Evolutionary conservation across 2,888 invertebrate genomes (phyloP).

Genomic region (Leistus spinibarbis): DNA sequence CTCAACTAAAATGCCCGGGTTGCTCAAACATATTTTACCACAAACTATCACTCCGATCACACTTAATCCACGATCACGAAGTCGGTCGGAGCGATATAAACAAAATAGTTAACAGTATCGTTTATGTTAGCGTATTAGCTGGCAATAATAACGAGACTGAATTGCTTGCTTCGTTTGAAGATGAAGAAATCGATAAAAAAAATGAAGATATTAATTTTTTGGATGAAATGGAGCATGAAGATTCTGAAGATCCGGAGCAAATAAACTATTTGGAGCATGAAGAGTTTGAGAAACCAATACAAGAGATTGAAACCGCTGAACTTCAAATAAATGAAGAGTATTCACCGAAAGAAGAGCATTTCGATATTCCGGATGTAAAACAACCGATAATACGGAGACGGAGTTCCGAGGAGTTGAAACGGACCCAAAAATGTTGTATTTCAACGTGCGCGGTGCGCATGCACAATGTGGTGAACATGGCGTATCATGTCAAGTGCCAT

Average conservation of each 20-base stretch:
- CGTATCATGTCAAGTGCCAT: constrained; percentile 71
- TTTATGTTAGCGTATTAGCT: constrained; percentile 46
- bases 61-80: constrained; percentile 72
- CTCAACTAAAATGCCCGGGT: constrained; percentile 69
- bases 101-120: constrained; percentile 63
- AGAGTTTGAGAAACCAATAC: constrained; percentile 5
- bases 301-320: constrained; percentile 41
- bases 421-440: constrained; percentile 59
- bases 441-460: constrained; percentile 64
- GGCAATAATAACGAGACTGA: constrained; percentile 53
- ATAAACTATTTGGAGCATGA: constrained; percentile 3
- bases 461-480: constrained; percentile 63
- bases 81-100: constrained; percentile 67
- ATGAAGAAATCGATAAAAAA: constrained; percentile 52
- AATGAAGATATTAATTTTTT: constrained; percentile 43
- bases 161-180: constrained; percentile 51
- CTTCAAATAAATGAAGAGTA: constrained; percentile 56
- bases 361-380: constrained; percentile 54
- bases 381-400: background rate
- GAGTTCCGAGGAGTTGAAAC: constrained; percentile 35
- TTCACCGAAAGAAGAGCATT: constrained; percentile 59
- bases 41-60: constrained; percentile 66
- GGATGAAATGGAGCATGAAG: constrained; percentile 1
- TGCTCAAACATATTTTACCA: constrained; percentile 70
- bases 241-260: constrained; percentile 8